Evolutionary conservation across 1,140 invertebrate genomes (phyloP).

Genomic region (Pogonomyrmex californicus): DNA sequence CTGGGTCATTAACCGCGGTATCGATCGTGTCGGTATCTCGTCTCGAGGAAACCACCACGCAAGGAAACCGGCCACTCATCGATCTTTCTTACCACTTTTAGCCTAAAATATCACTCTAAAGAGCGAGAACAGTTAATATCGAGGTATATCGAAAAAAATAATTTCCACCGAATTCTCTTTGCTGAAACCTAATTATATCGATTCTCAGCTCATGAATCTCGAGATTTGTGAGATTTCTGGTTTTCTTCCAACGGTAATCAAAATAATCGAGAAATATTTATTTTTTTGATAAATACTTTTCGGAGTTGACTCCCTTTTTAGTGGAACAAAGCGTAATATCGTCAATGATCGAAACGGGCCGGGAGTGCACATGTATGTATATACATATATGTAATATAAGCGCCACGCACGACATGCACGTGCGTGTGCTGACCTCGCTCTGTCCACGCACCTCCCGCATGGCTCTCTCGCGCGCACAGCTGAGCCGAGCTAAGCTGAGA

Average conservation of each 20-base stretch:
- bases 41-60: slow-evolving; percentile 16
- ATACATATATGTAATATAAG: slow-evolving; percentile 59
- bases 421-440: slow-evolving; percentile 82
- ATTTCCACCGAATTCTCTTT: background rate
- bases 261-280: background rate
- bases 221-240: too few species aligned
- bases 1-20: slow-evolving; percentile 49
- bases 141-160: background rate
- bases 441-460: slow-evolving; percentile 82
- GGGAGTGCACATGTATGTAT: slow-evolving; percentile 5
- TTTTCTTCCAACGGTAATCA: too few species aligned
- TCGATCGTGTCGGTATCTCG: slow-evolving; percentile 40
- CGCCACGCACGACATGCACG: slow-evolving; percentile 73
- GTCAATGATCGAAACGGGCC: slow-evolving; percentile 31
- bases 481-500: slow-evolving; percentile 2
- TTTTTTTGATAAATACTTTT: too few species aligned
- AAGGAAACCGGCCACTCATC: background rate
- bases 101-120: background rate
- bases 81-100: slow-evolving; percentile 14
- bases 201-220: too few species aligned
- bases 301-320: background rate
- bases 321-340: background rate
- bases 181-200: too few species aligned
- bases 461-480: slow-evolving; percentile 68
- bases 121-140: background rate